A percentile compares a stretch with the other conserved stretches of the same genome.
phyloP scores from a whole-genome alignment of 35 echinoderm and acorn worm species.

The Patiria miniata region DNA sequence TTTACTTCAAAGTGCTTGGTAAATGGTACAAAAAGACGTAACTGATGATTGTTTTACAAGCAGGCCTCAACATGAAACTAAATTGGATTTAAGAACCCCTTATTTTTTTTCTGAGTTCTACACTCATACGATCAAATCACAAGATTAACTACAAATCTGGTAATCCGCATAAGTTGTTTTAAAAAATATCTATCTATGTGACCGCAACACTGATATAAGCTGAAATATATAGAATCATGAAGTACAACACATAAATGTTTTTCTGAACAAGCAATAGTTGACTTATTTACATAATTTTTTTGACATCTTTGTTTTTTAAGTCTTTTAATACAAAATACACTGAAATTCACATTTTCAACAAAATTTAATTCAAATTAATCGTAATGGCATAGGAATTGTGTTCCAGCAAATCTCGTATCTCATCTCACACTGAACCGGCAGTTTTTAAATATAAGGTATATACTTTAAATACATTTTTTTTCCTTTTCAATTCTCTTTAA shows the following conservation, averaged over 20 bases:
- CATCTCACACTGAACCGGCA: neutral
- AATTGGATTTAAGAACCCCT: no score
- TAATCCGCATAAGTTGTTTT: neutral
- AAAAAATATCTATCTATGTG: slow-evolving; percentile 16
- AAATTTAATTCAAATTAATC: neutral
- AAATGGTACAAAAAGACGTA: no score
- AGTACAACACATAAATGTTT: slow-evolving; percentile 1
- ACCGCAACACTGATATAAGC: neutral
- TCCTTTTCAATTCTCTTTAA: neutral
- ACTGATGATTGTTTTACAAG: no score
- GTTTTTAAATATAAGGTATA: neutral
- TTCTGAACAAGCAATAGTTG: neutral
- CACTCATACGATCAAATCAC: neutral
- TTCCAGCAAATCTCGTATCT: neutral
- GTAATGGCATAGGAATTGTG: neutral
- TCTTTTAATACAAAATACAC: slow-evolving; percentile 32
- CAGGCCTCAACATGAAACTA: no score
- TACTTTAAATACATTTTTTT: slow-evolving; percentile 17
- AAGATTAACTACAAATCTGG: neutral
- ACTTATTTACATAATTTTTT: neutral
- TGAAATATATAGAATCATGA: slow-evolving; percentile 32
- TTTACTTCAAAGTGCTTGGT: no score
- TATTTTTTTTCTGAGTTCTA: no score
- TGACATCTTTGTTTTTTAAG: neutral
- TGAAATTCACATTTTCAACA: neutral